Percentiles rank a stretch among this genome's conserved stretches.
These are phyloP conservation scores for Puffinus mauretanicus DNA, from an alignment of 2,113 vertebrate genomes.

Conservation along the genomic window DNA sequence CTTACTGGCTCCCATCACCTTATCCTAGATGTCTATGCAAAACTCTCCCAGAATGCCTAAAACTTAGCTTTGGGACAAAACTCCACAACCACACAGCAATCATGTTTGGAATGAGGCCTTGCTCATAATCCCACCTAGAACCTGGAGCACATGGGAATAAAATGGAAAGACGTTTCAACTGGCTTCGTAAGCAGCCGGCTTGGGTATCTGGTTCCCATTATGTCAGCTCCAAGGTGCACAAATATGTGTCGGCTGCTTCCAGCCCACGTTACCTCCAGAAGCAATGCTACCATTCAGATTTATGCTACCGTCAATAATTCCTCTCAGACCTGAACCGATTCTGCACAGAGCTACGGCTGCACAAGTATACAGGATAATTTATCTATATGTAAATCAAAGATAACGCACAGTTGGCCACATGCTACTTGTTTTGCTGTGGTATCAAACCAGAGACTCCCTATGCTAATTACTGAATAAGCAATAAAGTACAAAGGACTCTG, in stretches of 20 bases:
- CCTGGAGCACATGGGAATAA: background rate
- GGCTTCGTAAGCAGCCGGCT: fast-evolving
- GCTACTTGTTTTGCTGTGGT: background rate
- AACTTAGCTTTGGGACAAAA: background rate
- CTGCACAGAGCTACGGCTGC: background rate
- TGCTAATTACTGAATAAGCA: background rate
- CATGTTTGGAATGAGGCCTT: background rate
- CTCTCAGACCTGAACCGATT: fast-evolving
- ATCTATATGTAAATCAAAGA: background rate
- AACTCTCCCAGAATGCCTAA: background rate
- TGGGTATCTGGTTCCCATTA: background rate
- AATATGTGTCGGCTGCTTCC: fast-evolving
- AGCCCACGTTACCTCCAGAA: background rate
- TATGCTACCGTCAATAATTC: background rate
- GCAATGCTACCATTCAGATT: background rate
- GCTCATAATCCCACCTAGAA: background rate
- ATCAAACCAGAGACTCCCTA: background rate
- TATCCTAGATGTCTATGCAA: background rate
- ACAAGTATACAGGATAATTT: background rate
- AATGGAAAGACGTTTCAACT: background rate
- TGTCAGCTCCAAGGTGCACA: fast-evolving
- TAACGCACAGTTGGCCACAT: background rate
- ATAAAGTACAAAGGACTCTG: background rate
- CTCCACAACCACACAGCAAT: background rate
- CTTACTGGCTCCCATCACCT: background rate